Evolutionary conservation across 2,113 vertebrate species (phyloP), one percentile per base, ranked within the genome.

Genomic region (Aramus guarauna): DNA sequence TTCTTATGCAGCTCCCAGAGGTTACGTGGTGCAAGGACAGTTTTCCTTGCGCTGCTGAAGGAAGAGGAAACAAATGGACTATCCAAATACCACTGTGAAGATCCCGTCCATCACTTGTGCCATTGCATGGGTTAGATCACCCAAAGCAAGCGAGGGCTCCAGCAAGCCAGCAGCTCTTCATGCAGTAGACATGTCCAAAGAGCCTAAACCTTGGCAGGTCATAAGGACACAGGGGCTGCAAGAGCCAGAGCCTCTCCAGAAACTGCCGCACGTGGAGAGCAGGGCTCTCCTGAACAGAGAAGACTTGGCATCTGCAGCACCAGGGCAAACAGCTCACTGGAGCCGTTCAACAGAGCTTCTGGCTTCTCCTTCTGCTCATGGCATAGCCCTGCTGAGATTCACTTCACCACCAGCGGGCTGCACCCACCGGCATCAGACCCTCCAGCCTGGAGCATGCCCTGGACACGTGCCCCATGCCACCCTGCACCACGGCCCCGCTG

Each of bases 401-500:
- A 1, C 24, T 60, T n/a, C 64, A n/a, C n/a, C 10, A 2, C 50
- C 64, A 69, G 6, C 0, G 1, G 30, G 58, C 58, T 80, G 58
- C 50, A 63, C 37, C 48, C 85, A 71, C 16, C 85, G 83, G 66
- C 26, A 59, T 16, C 52, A 34, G 17, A 17, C 10, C 15, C 48
- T 76, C 39, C 3, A 2, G 43, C 29, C 53, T 60, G 82, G 34
- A 76, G 36, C 18, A 0, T 45, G 36, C 30, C 39, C 59, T 84
- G 63, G 50, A 39, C 56, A 39, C 0, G 0, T 59, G 76, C n/a
- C 60, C 37, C 7, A 0, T 39, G 47, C 59, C 69, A 52, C 66
- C 12, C 78, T 4, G 9, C 34, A 14, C 39, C 21, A 5, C 5
- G 2, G 77, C 56, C n/a, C 37, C 0, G 0, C 64, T 82, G 69